Evolutionary conservation across 2,113 vertebrate species (phyloP), one percentile per base, ranked within the genome.

Genomic region (Neogobius melanostomus): DNA sequence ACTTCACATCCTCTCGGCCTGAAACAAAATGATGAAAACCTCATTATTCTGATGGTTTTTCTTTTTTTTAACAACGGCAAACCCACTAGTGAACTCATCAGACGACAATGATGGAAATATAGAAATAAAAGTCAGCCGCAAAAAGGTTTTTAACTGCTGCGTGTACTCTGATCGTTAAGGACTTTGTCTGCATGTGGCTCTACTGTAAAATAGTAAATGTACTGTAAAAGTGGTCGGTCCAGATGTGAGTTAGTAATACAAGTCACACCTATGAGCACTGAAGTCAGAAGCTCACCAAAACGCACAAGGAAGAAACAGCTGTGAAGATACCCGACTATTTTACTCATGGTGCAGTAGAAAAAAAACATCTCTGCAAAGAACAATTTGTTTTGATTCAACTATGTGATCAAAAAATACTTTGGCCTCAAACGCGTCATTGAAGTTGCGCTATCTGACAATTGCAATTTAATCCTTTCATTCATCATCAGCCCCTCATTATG

Each of bases 231-330:
- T 80, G 77, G 66, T 64, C 69, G 15, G 11, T 75, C 84, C 89
- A 89, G 87, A 90, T 90, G 89, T 86, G 81, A 71, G 81, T 80
- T 70, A 83, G 78, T 85, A 88, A 88, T 72, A 80, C 75, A 81
- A 85, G 75, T 77, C 89, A 79, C 87, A 88, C 82, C 77, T 74
- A 66, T 63, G 76, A 75, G 47, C 56, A 59, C 75, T 77, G 80
- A 77, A 86, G 89, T 81, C 84, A 84, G 81, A 79, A 85, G 77
- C 83, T 85, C 71, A 82, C 69, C 73, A 68, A 82, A 71, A 76
- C 66, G 85, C 84, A 80, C 86, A 84, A 83, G 61, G 68, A 82
- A 66, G 69, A 64, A 69, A 28, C 45, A 80, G 77, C 66, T 82
- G 68, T 75, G 77, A 81, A 87, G 59, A 68, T 9, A 71, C 21